Base-by-base conservation (phyloP, 2,888 invertebrate genomes). In the Epirrita christyi region DNA sequence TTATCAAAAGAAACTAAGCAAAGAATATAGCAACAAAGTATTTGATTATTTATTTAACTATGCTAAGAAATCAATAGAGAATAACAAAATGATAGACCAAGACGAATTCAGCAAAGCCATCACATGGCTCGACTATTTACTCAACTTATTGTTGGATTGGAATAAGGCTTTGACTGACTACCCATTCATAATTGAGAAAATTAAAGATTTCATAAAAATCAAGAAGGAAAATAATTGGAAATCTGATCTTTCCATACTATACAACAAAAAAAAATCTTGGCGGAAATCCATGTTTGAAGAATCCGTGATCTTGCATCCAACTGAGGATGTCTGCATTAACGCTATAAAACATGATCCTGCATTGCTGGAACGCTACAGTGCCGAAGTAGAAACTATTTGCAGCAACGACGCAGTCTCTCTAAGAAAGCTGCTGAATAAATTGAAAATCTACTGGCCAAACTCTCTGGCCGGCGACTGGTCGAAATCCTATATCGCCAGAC, bases 211-310 rank as follows among this genome's bases (percentile, higher is more conserved):
- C 1, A 66, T 81, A 14, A 63, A 74, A 53, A 62, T 78, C 2
- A 81, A 77, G 52, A 74, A 73, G 41, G 61, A 76, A 52, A 75
- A 78, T 36, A 66, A 66, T 7, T 84, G 77, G 78, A 69, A 75
- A 36, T 44, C 52, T 3, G 59, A 71, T 59, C 61, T 88, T 40
- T 62, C 70, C 8, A 40, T 59, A 7, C 60, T 88, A 36, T 89
- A 87, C 59, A 79, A 83, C 49, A 70, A 72, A 48, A 81, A 88
- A 21, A 88, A 85, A 58, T 72, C 80, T 10, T 88, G 86, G 87
- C 74, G 75, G 54, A 85, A 70, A 59, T 53, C 63, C 13, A 70
- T 89, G 67, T 88, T 88, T 64, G 76, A 84, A 52, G 81, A 86
- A 32, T 88, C 88, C 1, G 36, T 89, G 38, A 28, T 60, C 13